These are phyloP conservation scores for Lineus longissimus DNA, from an alignment of 1,140 invertebrate genomes.

Conservation along the genomic window DNA sequence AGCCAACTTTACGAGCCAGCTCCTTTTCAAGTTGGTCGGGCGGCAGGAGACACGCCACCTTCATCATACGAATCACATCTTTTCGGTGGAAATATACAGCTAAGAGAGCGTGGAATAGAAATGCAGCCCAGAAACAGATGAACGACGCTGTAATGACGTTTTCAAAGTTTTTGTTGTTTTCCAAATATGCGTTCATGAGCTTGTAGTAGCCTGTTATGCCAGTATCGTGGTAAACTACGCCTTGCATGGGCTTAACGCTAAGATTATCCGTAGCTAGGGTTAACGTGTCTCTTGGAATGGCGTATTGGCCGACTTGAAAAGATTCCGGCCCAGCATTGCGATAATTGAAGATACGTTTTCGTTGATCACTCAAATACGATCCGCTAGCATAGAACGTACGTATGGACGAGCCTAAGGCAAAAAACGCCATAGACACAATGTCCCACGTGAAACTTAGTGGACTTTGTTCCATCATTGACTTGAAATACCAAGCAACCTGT, in stretches of 20 bases:
- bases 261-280: neutral
- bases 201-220: neutral
- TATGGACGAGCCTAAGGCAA: neutral
- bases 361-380: neutral
- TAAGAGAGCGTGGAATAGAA: neutral
- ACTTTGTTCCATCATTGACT: neutral
- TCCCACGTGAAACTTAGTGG: neutral
- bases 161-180: neutral
- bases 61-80: neutral
- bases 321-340: neutral
- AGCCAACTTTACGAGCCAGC: neutral
- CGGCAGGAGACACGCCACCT: neutral
- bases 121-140: neutral
- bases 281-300: neutral
- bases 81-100: neutral
- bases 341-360: neutral
- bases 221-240: neutral
- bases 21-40: neutral
- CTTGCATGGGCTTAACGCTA: neutral
- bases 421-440: neutral
- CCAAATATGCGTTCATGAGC: neutral
- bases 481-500: neutral
- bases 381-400: neutral
- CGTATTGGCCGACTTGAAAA: neutral
- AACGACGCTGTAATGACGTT: neutral